These are phyloP conservation scores for Meriones unguiculatus DNA, from an alignment of 2,113 vertebrate genomes.

Conservation along the genomic window DNA sequence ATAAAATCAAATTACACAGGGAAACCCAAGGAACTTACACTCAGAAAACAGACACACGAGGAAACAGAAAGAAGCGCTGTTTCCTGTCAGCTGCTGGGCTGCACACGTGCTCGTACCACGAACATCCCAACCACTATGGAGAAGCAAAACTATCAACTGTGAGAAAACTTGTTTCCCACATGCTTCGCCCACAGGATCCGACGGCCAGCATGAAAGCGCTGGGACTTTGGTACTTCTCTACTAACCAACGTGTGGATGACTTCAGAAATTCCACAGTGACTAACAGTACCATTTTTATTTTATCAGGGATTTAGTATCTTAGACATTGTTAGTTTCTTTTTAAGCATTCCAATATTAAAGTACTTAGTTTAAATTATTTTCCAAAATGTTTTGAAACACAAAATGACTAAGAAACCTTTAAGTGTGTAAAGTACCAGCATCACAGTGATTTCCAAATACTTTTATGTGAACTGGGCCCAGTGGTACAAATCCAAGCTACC, in stretches of 20 bases:
- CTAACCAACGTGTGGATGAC: background rate
- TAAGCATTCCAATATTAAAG: slow-evolving; percentile 29
- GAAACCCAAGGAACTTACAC: background rate
- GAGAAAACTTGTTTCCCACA: background rate
- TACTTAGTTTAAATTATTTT: background rate
- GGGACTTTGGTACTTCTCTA: background rate
- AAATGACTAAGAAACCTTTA: slow-evolving; percentile 3
- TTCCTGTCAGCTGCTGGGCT: background rate
- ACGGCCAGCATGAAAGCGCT: background rate
- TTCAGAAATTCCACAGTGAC: background rate
- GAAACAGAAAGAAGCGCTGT: background rate
- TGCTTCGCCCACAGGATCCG: background rate
- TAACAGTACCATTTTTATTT: slow-evolving; percentile 14
- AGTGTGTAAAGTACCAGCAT: background rate
- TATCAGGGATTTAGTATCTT: background rate
- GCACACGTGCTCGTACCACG: background rate
- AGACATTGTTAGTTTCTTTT: slow-evolving; percentile 37
- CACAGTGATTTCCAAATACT: slow-evolving; percentile 38
- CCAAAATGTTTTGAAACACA: slow-evolving; percentile 12
- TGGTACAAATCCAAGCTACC: background rate
- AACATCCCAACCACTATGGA: background rate
- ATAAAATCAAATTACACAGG: slow-evolving; percentile 55
- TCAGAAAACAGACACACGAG: slow-evolving; percentile 27
- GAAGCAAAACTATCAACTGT: slow-evolving; percentile 21
- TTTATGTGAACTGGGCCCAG: background rate